Percentiles rank a stretch among this genome's conserved stretches.
These are phyloP conservation scores for Tapirus terrestris DNA, from an alignment of 2,113 vertebrate genomes.

Conservation along the genomic window DNA sequence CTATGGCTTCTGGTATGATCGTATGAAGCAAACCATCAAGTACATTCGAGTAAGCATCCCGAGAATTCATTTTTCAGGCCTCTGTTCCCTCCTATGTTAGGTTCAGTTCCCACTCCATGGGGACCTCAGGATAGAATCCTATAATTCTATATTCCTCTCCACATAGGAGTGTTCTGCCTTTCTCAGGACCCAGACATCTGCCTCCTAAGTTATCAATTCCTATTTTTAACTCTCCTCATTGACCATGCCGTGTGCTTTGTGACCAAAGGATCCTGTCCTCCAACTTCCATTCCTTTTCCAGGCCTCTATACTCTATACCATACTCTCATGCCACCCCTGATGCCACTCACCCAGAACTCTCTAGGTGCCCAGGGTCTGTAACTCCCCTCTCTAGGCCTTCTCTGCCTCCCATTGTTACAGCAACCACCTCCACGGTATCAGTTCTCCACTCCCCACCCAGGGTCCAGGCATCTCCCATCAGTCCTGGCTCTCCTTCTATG, in stretches of 20 bases:
- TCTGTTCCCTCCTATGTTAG: neutral
- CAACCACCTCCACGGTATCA: neutral
- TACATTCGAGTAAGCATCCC: conserved; percentile 90
- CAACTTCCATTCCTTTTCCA: neutral
- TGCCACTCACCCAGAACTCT: neutral
- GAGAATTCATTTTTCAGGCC: neutral
- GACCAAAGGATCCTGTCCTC: neutral
- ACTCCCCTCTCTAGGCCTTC: neutral
- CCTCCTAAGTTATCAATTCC: neutral
- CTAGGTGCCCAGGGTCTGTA: neutral
- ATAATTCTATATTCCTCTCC: neutral
- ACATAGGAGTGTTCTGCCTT: neutral
- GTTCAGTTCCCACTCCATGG: neutral
- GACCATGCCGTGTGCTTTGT: neutral
- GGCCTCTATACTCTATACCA: neutral
- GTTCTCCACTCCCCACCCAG: neutral
- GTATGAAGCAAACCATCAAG: conserved; percentile 89
- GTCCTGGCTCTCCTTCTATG: neutral
- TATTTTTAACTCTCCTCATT: neutral
- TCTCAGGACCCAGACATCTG: neutral
- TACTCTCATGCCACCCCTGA: neutral
- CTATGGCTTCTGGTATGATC: conserved; percentile 95
- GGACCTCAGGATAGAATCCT: neutral
- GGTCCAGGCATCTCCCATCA: neutral
- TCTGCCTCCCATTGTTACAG: neutral